Conservation (phyloP, 2,888 invertebrate species). For the Oeneis ivallda region DNA sequence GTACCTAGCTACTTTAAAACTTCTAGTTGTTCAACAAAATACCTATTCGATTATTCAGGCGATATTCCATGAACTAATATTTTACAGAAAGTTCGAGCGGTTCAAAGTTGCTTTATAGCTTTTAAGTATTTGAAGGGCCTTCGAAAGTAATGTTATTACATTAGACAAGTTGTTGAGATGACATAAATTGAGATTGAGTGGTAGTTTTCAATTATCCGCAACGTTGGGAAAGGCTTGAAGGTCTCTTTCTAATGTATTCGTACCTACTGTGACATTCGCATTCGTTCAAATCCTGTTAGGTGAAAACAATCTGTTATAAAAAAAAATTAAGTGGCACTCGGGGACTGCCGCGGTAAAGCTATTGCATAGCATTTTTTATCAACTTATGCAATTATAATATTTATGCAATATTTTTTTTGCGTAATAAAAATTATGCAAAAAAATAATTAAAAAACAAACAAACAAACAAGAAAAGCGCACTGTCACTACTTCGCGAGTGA, state of each 20-base stretch:
- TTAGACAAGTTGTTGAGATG: conserved; percentile 17
- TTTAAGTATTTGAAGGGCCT: conserved; percentile 17
- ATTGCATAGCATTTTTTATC: no score
- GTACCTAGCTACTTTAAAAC: conserved; percentile 19
- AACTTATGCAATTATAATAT: no score
- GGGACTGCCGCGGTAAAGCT: no score
- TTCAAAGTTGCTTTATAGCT: conserved; percentile 18
- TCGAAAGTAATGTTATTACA: conserved; percentile 14
- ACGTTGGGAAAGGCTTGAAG: neutral
- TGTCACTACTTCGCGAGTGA: no score
- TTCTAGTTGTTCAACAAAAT: conserved; percentile 29
- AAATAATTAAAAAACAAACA: no score
- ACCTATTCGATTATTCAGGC: conserved; percentile 26
- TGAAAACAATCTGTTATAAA: no score
- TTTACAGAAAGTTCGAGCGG: conserved; percentile 30
- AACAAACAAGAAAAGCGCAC: no score
- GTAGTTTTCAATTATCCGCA: conserved; percentile 5
- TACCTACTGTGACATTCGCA: neutral
- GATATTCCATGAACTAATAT: conserved; percentile 33
- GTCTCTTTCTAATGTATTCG: neutral
- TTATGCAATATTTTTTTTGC: no score
- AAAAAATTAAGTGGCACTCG: no score
- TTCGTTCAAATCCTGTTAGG: no score
- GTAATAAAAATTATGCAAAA: no score
- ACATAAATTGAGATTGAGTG: conserved; percentile 14